phyloP scores from a whole-genome alignment of 2,113 vertebrate species.

The Pavo muticus region DNA sequence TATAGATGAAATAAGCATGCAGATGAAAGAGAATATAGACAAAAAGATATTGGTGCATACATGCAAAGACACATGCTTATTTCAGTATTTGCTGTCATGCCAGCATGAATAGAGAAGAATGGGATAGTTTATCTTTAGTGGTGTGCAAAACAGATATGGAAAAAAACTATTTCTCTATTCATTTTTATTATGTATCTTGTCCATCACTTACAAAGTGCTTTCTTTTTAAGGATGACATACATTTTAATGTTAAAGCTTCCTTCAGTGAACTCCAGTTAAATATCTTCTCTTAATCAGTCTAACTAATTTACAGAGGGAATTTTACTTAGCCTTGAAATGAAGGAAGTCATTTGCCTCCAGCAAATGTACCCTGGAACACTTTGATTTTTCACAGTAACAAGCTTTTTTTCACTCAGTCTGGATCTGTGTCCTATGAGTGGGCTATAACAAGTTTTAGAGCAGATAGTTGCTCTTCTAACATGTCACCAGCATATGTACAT shows the following conservation, averaged over 20 bases:
- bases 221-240: background rate
- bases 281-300: background rate
- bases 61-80: background rate
- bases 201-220: background rate
- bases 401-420: slow-evolving; percentile 1
- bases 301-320: background rate
- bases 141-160: background rate
- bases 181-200: background rate
- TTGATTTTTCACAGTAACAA: slow-evolving; percentile 24
- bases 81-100: background rate
- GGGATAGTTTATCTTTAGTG: background rate
- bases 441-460: slow-evolving; percentile 1
- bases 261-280: background rate
- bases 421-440: background rate
- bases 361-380: background rate
- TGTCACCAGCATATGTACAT: slow-evolving; percentile 41
- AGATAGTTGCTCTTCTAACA: slow-evolving; percentile 18
- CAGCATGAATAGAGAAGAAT: background rate
- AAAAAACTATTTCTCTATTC: background rate
- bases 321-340: background rate
- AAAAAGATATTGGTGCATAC: background rate
- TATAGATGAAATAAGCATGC: background rate
- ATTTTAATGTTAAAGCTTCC: background rate
- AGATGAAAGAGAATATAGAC: background rate
- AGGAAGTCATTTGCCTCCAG: slow-evolving; percentile 3